Evolutionary conservation across 2,888 invertebrate species (phyloP).

Genomic region (Agonopterix subpropinquella): DNA sequence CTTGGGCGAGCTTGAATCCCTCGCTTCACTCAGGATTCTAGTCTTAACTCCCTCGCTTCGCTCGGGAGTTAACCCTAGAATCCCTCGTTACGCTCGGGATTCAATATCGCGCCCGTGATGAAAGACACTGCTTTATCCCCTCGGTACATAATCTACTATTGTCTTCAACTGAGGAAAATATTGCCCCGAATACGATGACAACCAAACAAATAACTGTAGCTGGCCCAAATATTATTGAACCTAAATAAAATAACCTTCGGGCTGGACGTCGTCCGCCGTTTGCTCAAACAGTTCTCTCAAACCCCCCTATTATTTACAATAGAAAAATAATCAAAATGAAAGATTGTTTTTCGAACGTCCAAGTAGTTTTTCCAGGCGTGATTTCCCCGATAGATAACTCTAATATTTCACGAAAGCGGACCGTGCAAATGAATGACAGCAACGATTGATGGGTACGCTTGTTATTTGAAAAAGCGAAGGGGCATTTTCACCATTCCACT

Average conservation of each 20-base stretch:
- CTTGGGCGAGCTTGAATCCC: no score
- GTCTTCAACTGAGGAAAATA: no score
- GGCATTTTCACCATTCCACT: constrained; percentile 59
- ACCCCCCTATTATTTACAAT: constrained; percentile 63
- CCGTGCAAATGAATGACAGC: constrained; percentile 66
- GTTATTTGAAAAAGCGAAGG: constrained; percentile 73
- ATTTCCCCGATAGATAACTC: constrained; percentile 62
- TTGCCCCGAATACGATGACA: no score
- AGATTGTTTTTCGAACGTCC: constrained; percentile 45
- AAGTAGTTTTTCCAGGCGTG: constrained; percentile 63
- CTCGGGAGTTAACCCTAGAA: no score
- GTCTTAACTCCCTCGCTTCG: no score
- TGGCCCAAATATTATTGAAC: constrained; percentile 9
- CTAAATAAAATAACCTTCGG: no score
- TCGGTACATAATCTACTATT: no score
- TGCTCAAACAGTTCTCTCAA: constrained; percentile 43
- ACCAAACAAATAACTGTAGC: constrained; percentile 5
- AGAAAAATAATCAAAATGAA: constrained; percentile 68
- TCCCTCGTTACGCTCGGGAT: no score
- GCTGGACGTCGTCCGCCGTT: neutral
- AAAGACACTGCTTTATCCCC: no score
- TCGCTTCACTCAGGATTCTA: no score
- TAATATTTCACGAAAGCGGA: constrained; percentile 63
- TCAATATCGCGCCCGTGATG: no score
- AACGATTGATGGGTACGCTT: constrained; percentile 64